Evolutionary conservation across 2,113 vertebrate species (phyloP).

Genomic region (Cyanoliseus patagonus): DNA sequence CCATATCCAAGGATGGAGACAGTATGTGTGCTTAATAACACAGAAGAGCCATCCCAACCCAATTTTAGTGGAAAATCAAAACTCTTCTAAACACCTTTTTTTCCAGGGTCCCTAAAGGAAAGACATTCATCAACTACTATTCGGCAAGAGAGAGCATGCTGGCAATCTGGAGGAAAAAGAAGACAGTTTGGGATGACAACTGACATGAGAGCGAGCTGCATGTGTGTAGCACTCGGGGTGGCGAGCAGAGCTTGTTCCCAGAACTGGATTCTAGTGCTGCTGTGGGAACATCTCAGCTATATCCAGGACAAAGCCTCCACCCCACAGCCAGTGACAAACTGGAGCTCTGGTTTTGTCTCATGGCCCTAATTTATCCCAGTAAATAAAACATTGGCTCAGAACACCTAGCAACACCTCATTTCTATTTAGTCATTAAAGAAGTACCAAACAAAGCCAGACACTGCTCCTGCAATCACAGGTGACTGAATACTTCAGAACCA

Average conservation of each 20-base stretch:
- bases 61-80: not conserved
- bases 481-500: not conserved
- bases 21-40: not conserved
- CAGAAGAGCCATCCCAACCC: not conserved
- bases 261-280: not conserved
- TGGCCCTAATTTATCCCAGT: not conserved
- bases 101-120: not conserved
- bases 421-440: not conserved
- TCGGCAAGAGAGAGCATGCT: not conserved
- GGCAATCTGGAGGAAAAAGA: not conserved
- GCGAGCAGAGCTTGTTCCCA: not conserved
- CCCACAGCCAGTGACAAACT: not conserved
- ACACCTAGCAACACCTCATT: not conserved
- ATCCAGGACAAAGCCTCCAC: not conserved
- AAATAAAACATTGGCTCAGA: not conserved
- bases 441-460: not conserved
- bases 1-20: not conserved
- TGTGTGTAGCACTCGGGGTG: rapidly evolving
- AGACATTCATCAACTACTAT: not conserved
- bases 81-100: not conserved
- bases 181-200: not conserved
- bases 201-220: not conserved
- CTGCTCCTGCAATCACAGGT: not conserved
- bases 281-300: not conserved
- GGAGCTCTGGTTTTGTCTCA: not conserved